A percentile compares a stretch with the other conserved stretches of the same genome.
These are phyloP conservation scores for Crypturellus tataupa DNA, from an alignment of 2,797 vertebrate genomes.

Conservation along the genomic window DNA sequence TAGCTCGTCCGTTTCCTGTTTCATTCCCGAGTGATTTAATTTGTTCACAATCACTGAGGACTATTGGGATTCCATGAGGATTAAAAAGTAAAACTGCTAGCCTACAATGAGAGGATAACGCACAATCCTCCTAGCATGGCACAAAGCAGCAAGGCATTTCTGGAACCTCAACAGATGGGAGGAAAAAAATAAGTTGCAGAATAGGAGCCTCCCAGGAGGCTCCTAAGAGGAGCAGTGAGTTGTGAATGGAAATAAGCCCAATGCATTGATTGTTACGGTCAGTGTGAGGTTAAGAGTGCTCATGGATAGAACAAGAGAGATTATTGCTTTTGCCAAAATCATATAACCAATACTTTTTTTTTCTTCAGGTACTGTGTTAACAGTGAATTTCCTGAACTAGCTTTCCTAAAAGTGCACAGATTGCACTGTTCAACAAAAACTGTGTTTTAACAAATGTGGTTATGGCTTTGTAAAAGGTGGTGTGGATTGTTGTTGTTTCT, in stretches of 20 bases:
- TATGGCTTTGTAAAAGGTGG: neutral
- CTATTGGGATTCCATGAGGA: neutral
- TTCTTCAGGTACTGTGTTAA: neutral
- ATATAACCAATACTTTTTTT: neutral
- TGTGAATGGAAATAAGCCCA: neutral
- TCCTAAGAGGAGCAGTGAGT: neutral
- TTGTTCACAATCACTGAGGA: neutral
- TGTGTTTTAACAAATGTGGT: neutral
- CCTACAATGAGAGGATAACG: rapidly evolving
- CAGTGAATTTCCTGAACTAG: neutral
- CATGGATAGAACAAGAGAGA: neutral
- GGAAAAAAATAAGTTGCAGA: neutral
- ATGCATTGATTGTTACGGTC: neutral
- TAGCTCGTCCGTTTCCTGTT: neutral
- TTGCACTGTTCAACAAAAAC: neutral
- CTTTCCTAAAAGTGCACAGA: neutral
- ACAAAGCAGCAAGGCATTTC: neutral
- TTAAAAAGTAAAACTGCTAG: neutral
- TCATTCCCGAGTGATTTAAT: neutral
- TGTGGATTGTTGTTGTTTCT: neutral
- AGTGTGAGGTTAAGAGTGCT: neutral
- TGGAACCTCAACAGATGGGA: neutral
- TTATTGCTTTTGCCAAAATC: neutral
- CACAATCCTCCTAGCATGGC: neutral
- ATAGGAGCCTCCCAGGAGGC: neutral